These are phyloP conservation scores for Lepisosteus osseus DNA, from an alignment of 2,113 vertebrate species.

Conservation along the genomic window DNA sequence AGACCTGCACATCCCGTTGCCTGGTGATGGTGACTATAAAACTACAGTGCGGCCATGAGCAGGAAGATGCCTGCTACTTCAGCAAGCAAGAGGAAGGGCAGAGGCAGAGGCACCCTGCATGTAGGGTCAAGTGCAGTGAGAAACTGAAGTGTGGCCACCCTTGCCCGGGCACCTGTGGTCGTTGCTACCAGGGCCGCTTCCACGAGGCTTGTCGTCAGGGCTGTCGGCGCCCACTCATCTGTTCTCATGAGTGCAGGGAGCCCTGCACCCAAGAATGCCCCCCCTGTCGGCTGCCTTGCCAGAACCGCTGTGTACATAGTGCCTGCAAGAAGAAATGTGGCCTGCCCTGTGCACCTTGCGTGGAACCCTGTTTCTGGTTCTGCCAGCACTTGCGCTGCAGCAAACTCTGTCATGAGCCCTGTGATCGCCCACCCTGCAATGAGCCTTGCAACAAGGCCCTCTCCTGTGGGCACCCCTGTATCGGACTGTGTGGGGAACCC, in stretches of 20 bases:
- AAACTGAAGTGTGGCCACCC: constrained; percentile 77
- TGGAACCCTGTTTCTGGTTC: constrained; percentile 79
- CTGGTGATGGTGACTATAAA: constrained; percentile 44
- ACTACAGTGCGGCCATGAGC: constrained; percentile 76
- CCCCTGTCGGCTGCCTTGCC: constrained; percentile 67
- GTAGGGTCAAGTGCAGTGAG: constrained; percentile 55
- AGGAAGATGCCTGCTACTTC: constrained; percentile 64
- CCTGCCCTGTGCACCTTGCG: constrained; percentile 72
- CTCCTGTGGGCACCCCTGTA: constrained; percentile 79
- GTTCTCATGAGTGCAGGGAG: constrained; percentile 79
- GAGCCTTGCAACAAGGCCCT: constrained; percentile 69
- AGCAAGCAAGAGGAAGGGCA: not conserved
- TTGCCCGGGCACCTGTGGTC: constrained; percentile 75
- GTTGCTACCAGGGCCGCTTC: constrained; percentile 77
- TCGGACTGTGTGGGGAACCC: constrained; percentile 84
- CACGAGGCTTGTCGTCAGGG: constrained; percentile 64
- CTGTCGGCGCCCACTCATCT: constrained; percentile 75
- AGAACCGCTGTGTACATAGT: constrained; percentile 86
- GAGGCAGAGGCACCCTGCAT: constrained; percentile 24
- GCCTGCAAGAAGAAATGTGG: constrained; percentile 78
- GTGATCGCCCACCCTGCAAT: constrained; percentile 77
- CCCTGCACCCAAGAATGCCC: constrained; percentile 78
- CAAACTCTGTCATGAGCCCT: constrained; percentile 84
- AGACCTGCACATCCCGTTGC: constrained; percentile 61
- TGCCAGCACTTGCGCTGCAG: constrained; percentile 80